Conservation (phyloP, 2,797 vertebrate genomes). For the Neostethus bicornis region DNA sequence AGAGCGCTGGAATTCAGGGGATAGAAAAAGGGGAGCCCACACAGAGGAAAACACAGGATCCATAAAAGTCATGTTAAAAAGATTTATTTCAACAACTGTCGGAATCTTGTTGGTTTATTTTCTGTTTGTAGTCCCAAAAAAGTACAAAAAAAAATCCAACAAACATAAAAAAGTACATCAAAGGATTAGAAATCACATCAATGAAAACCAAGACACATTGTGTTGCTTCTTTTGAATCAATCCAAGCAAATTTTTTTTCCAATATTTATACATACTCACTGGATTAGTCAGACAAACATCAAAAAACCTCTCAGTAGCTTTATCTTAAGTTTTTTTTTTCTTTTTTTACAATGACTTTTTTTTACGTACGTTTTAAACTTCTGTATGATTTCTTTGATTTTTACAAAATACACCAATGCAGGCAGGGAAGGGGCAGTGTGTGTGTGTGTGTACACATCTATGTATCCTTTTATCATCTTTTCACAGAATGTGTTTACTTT, state of each 20-base stretch:
- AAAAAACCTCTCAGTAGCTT: conserved; percentile 78
- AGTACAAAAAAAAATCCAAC: conserved; percentile 89
- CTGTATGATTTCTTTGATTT: conserved; percentile 80
- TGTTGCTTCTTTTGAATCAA: conserved; percentile 81
- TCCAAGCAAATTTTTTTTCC: conserved; percentile 76
- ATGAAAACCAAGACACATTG: conserved; percentile 85
- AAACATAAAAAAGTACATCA: conserved; percentile 78
- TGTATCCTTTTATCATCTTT: conserved; percentile 45
- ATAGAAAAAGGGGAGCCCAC: conserved; percentile 19
- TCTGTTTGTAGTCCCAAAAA: conserved; percentile 88
- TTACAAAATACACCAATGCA: conserved; percentile 96
- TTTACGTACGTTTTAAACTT: conserved; percentile 79
- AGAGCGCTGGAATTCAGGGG: conserved; percentile 26
- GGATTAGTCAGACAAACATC: conserved; percentile 89
- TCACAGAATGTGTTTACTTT: conserved; percentile 38
- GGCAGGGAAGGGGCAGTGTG: conserved; percentile 85
- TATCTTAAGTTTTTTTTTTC: conserved; percentile 41
- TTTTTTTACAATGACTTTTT: conserved; percentile 72
- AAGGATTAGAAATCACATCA: conserved; percentile 95
- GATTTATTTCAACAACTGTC: conserved; percentile 94
- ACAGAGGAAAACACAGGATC: conserved; percentile 66
- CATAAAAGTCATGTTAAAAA: conserved; percentile 85
- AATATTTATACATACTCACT: conserved; percentile 87
- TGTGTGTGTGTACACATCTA: conserved; percentile 39
- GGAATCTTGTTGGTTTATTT: conserved; percentile 76